These are phyloP conservation scores for Holothuria glaberrima DNA, from an alignment of 35 echinoderm and acorn worm species.

Conservation along the genomic window DNA sequence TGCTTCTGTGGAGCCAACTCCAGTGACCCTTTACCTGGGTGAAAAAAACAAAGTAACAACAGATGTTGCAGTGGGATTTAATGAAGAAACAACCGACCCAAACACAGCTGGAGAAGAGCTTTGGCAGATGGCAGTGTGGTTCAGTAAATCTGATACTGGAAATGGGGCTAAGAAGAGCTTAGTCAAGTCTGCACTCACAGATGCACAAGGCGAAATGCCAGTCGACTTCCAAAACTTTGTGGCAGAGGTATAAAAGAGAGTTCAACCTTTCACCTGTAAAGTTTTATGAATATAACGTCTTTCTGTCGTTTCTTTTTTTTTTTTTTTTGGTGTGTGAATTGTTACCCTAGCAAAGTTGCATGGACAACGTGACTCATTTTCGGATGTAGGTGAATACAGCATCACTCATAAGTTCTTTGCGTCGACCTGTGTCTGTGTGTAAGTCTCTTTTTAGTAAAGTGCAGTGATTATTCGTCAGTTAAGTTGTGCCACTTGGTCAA, in stretches of 20 bases:
- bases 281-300: too few species aligned
- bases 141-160: slow-evolving; percentile 40
- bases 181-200: slow-evolving; percentile 8
- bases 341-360: too few species aligned
- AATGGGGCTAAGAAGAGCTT: slow-evolving; percentile 42
- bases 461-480: too few species aligned
- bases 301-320: too few species aligned
- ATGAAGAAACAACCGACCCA: slow-evolving; percentile 29
- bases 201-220: slow-evolving; percentile 36
- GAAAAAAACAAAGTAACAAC: slow-evolving; percentile 7
- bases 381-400: too few species aligned
- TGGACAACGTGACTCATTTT: too few species aligned
- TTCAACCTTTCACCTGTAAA: too few species aligned
- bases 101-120: slow-evolving; percentile 17
- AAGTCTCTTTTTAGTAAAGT: too few species aligned
- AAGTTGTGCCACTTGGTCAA: too few species aligned
- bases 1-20: neutral
- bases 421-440: too few species aligned
- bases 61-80: slow-evolving; percentile 13
- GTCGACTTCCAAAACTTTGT: slow-evolving; percentile 49
- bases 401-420: too few species aligned
- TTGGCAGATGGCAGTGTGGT: slow-evolving; percentile 58
- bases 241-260: slow-evolving; percentile 30
- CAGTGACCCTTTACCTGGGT: slow-evolving; percentile 38
- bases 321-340: too few species aligned